Percentiles rank a stretch among this genome's conserved stretches.
These are phyloP conservation scores for Drosophila engyochracea DNA, from an alignment of 2,888 invertebrate genomes.

Conservation along the genomic window DNA sequence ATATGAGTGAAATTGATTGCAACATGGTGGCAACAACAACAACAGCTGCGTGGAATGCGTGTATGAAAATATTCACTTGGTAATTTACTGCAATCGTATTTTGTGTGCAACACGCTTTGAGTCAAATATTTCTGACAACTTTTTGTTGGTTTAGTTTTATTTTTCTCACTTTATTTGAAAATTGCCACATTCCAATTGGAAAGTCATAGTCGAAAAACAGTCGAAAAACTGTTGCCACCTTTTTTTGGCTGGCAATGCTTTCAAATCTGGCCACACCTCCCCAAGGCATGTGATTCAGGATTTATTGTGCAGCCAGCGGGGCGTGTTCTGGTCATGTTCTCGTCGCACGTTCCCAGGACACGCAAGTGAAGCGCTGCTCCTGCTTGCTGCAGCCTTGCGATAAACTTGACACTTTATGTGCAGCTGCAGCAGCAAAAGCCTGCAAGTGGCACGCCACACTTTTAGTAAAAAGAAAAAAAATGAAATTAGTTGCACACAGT, in stretches of 20 bases:
- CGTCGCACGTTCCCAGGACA: background rate
- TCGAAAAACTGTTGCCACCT: background rate
- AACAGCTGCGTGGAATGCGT: slow-evolving; percentile 25
- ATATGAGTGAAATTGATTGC: slow-evolving; percentile 32
- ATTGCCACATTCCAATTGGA: background rate
- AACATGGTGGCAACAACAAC: slow-evolving; percentile 16
- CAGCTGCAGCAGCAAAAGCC: slow-evolving; percentile 14
- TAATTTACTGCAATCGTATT: slow-evolving; percentile 32
- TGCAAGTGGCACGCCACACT: slow-evolving; percentile 5
- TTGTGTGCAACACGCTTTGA: slow-evolving; percentile 1
- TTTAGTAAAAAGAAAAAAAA: background rate
- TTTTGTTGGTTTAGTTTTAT: background rate
- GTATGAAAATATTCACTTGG: slow-evolving; percentile 30
- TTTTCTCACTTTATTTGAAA: background rate
- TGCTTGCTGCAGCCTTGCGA: slow-evolving; percentile 67
- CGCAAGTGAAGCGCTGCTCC: slow-evolving; percentile 32
- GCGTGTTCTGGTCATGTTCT: background rate
- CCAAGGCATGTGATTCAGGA: background rate
- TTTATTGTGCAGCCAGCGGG: background rate
- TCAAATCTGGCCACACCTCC: background rate
- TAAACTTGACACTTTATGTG: slow-evolving; percentile 76
- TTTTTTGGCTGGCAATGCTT: background rate
- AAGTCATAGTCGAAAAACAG: background rate
- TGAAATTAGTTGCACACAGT: background rate
- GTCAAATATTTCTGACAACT: slow-evolving; percentile 8